phyloP scores from a whole-genome alignment of 2,797 vertebrate species.

The Sparus aurata region DNA sequence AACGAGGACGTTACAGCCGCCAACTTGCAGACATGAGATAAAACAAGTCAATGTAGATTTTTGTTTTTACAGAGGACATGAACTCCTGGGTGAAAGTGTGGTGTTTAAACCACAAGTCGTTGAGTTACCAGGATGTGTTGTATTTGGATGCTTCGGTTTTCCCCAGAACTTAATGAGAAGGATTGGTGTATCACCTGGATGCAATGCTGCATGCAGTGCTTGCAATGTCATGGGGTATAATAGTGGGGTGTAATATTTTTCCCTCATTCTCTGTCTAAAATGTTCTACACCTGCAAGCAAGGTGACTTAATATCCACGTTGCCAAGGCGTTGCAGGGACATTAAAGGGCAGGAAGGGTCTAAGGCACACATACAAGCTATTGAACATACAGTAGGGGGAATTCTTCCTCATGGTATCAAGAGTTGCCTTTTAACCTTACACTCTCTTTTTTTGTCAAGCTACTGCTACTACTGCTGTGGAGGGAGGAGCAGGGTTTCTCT shows the following conservation, averaged over 20 bases:
- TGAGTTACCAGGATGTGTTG: too few species aligned
- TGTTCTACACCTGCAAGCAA: slow-evolving; percentile 17
- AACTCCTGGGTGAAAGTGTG: too few species aligned
- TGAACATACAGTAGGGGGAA: not conserved
- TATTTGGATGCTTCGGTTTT: too few species aligned
- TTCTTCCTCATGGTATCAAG: slow-evolving; percentile 20
- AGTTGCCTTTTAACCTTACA: not conserved
- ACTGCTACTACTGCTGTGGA: slow-evolving; percentile 32
- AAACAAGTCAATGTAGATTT: too few species aligned
- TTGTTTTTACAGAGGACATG: too few species aligned
- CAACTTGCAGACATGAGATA: too few species aligned
- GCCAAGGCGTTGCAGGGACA: slow-evolving; percentile 49
- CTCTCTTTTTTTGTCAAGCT: slow-evolving; percentile 1
- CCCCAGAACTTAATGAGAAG: too few species aligned
- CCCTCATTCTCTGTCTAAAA: slow-evolving; percentile 2
- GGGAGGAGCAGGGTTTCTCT: slow-evolving; percentile 59
- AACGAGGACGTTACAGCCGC: too few species aligned
- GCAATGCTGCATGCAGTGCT: too few species aligned
- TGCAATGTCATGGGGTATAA: too few species aligned
- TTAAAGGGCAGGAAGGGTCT: slow-evolving; percentile 44
- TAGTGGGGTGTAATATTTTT: not conserved
- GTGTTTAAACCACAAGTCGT: too few species aligned
- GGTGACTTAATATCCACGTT: slow-evolving; percentile 53
- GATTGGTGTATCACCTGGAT: too few species aligned
- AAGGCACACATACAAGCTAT: slow-evolving; percentile 11